A percentile compares a stretch with the other conserved stretches of the same genome.
These are phyloP conservation scores for Phengaris alcon DNA, from an alignment of 2,888 invertebrate genomes.

Conservation along the genomic window DNA sequence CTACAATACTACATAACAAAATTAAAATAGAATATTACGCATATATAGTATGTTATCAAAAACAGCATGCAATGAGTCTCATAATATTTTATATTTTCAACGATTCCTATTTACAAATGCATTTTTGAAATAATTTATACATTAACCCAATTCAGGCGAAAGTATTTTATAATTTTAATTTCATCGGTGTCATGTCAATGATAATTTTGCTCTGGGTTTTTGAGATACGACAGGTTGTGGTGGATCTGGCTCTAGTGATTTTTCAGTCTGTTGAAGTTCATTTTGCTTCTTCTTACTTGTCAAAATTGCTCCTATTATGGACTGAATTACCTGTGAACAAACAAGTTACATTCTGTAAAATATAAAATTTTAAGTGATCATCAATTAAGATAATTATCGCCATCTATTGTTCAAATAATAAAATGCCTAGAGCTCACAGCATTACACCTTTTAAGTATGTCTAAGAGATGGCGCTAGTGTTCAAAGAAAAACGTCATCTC, in stretches of 20 bases:
- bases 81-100: constrained; percentile 41
- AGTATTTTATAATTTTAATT: neutral
- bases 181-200: neutral
- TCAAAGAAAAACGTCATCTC: neutral
- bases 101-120: constrained; percentile 43
- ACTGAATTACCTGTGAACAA: constrained; percentile 19
- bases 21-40: neutral
- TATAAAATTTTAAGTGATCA: too few relatives aligned
- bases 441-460: neutral
- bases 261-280: neutral
- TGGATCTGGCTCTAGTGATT: neutral
- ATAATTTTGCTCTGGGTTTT: constrained; percentile 17
- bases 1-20: constrained; percentile 40
- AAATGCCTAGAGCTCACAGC: neutral
- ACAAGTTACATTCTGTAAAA: neutral
- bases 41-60: neutral
- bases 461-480: neutral
- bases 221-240: neutral
- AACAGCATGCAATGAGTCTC: constrained; percentile 35
- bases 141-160: neutral
- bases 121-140: constrained; percentile 35
- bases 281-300: neutral
- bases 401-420: neutral
- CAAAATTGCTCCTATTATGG: constrained; percentile 22
- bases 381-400: neutral